Percentiles rank a stretch among this genome's conserved stretches.
phyloP scores from a whole-genome alignment of 2,888 invertebrate genomes.

The Nephrotoma flavescens region DNA sequence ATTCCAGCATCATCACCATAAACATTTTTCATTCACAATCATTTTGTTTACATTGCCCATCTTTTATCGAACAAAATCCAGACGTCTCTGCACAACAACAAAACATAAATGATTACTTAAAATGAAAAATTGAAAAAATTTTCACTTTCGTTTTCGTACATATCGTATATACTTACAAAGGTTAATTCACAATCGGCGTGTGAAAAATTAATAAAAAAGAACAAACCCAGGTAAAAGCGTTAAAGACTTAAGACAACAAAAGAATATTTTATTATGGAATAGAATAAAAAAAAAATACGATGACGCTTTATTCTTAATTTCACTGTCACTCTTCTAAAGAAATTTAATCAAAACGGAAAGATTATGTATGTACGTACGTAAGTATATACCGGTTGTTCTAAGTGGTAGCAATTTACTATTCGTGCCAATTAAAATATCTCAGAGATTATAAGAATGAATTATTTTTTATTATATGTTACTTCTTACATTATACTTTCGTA shows the following conservation, averaged over 20 bases:
- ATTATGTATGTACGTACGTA: not conserved
- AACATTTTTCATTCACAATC: not conserved
- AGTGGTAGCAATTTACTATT: not conserved
- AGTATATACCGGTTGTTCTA: not conserved
- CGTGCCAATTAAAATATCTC: not conserved
- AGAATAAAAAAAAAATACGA: not conserved
- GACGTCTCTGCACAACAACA: not conserved
- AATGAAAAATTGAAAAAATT: not conserved
- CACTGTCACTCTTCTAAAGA: not conserved
- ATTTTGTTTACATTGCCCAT: not conserved
- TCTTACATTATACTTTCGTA: not conserved
- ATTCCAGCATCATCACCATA: not conserved
- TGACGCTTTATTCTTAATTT: not conserved
- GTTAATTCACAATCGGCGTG: not conserved
- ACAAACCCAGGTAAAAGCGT: not conserved
- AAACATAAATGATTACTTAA: not conserved
- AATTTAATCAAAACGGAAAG: not conserved
- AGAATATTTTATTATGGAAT: not conserved
- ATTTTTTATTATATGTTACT: not conserved
- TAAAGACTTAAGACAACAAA: not conserved
- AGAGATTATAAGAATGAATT: not conserved
- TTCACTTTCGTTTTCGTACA: not conserved
- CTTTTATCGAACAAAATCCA: not conserved
- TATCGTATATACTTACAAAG: not conserved
- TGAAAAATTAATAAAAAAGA: not conserved